phyloP scores from a whole-genome alignment of 1,140 invertebrate species.

The Sminthurinus signatus region DNA sequence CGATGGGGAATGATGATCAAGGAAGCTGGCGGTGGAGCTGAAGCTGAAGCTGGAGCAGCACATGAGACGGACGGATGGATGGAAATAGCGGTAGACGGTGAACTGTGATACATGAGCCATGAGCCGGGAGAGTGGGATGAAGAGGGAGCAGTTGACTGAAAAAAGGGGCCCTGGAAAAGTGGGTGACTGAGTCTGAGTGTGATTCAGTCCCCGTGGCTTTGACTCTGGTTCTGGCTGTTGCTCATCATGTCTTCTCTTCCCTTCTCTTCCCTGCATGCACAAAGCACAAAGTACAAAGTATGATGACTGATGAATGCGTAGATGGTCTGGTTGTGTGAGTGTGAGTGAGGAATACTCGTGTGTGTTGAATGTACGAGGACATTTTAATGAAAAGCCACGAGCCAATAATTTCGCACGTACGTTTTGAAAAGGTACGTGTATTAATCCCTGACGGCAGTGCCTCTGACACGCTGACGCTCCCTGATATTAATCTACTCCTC shows the following conservation, averaged over 20 bases:
- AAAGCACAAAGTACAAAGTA: too few relatives aligned
- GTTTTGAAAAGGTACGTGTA: slow-evolving; percentile 34
- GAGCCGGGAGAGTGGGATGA: too few relatives aligned
- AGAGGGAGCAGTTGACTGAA: too few relatives aligned
- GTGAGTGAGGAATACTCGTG: too few relatives aligned
- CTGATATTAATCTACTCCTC: slow-evolving; percentile 32
- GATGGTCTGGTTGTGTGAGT: too few relatives aligned
- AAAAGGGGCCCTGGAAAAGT: slow-evolving; percentile 8
- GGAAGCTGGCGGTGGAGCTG: slow-evolving; percentile 29
- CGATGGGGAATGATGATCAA: slow-evolving; percentile 22
- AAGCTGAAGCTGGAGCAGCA: too few relatives aligned
- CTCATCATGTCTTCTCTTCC: neutral
- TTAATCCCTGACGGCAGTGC: slow-evolving; percentile 35
- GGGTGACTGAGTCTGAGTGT: slow-evolving; percentile 16
- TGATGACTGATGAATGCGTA: too few relatives aligned
- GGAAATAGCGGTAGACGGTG: too few relatives aligned
- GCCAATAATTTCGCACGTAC: slow-evolving; percentile 39
- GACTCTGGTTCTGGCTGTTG: neutral
- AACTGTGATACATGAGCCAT: too few relatives aligned
- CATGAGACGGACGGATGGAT: too few relatives aligned
- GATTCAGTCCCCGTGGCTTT: too few relatives aligned
- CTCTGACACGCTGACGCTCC: slow-evolving; percentile 34
- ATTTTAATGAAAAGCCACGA: slow-evolving; percentile 40
- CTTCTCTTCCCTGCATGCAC: neutral
- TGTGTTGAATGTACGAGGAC: slow-evolving; percentile 1